Percentiles rank a stretch among this genome's conserved stretches.
phyloP scores from a whole-genome alignment of 2,888 invertebrate species.

The Drosophila glabriapex region DNA sequence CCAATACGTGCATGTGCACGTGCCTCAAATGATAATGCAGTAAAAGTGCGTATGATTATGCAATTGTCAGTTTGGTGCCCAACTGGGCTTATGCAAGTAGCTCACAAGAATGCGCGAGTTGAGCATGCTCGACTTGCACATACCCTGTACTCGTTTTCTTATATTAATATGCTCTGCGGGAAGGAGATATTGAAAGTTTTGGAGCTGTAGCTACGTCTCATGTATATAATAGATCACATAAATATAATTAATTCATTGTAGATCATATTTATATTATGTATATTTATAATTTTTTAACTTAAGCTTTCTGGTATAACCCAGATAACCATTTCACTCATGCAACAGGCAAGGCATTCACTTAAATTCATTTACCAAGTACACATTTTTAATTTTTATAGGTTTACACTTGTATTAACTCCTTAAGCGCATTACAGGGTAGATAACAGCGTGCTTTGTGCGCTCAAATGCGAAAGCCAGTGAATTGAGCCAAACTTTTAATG shows the following conservation, averaged over 20 bases:
- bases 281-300: neutral
- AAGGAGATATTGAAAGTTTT: neutral
- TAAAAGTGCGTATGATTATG: conserved; percentile 61
- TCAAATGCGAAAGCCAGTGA: conserved; percentile 14
- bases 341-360: neutral
- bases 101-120: neutral
- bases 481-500: conserved; percentile 67
- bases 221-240: neutral
- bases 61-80: conserved; percentile 48
- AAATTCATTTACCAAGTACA: neutral
- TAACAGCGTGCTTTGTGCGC: neutral
- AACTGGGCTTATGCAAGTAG: neutral
- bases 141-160: neutral
- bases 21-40: conserved; percentile 42
- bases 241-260: neutral
- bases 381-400: neutral
- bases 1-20: neutral
- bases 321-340: neutral
- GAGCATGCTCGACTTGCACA: neutral
- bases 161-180: neutral
- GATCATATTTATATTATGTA: neutral
- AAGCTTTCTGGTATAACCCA: too few relatives aligned
- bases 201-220: too few relatives aligned
- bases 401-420: neutral
- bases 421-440: conserved; percentile 5